phyloP scores from a whole-genome alignment of 1,140 invertebrate genomes.

The Battus philenor region DNA sequence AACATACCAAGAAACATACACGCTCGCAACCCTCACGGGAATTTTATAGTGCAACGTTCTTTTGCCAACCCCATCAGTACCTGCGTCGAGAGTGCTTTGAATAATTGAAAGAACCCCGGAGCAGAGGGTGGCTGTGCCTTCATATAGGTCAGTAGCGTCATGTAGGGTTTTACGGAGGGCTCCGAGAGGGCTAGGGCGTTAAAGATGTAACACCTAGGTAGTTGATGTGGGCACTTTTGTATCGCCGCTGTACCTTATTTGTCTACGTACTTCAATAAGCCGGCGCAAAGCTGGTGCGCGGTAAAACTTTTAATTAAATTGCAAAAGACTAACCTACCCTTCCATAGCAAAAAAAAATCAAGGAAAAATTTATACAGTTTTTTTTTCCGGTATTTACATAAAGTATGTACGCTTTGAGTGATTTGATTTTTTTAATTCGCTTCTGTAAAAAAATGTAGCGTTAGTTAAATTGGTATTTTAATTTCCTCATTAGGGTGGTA shows the following conservation, averaged over 20 bases:
- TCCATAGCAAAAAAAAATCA: no score
- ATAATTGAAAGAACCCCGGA: constrained; percentile 54
- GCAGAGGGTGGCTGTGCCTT: constrained; percentile 21
- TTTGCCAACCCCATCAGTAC: constrained; percentile 21
- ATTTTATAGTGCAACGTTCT: constrained; percentile 10
- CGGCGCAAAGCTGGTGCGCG: no score
- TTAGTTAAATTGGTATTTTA: no score
- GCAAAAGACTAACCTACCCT: not conserved
- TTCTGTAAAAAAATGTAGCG: no score
- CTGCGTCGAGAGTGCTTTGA: constrained; percentile 37
- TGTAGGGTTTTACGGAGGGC: constrained; percentile 32
- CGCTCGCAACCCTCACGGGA: not conserved
- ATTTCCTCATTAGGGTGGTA: no score
- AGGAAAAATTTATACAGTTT: no score
- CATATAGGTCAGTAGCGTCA: constrained; percentile 48
- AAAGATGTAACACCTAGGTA: constrained; percentile 26
- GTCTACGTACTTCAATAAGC: not conserved
- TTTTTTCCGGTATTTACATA: no score
- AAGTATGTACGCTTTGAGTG: no score
- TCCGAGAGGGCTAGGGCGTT: constrained; percentile 31
- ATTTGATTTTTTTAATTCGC: no score
- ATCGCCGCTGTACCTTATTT: constrained; percentile 3
- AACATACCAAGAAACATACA: not conserved
- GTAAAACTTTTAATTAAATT: constrained; percentile 4
- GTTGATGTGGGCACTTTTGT: constrained; percentile 16